Evolutionary conservation across 2,797 vertebrate genomes (phyloP).

Genomic region (Bradypodion ventrale): DNA sequence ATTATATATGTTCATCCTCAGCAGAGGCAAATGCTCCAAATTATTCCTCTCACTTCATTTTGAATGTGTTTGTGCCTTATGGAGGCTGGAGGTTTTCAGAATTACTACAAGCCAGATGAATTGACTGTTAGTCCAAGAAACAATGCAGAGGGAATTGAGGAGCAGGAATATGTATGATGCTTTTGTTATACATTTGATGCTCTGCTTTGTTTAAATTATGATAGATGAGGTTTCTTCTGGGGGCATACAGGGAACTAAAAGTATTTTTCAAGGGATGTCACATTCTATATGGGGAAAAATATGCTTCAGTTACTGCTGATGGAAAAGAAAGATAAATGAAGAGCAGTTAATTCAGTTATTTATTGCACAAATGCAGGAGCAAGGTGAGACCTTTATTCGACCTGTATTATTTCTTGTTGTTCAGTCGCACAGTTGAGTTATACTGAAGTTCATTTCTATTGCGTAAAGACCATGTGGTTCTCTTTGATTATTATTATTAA

Average conservation of each 20-base stretch:
- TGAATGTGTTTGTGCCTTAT: neutral
- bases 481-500: no score
- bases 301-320: neutral
- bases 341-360: neutral
- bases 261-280: neutral
- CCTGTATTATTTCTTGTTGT: no score
- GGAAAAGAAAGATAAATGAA: neutral
- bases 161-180: neutral
- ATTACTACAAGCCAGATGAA: neutral
- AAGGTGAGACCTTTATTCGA: no score
- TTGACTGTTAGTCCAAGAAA: neutral
- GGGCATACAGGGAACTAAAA: neutral
- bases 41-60: neutral
- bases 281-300: neutral
- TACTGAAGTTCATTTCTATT: no score
- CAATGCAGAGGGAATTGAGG: neutral
- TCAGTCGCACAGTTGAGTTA: no score
- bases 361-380: no score
- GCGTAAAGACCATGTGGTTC: no score
- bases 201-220: neutral
- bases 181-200: neutral
- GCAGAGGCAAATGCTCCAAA: neutral
- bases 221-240: neutral
- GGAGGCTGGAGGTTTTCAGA: neutral
- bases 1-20: neutral